Evolutionary conservation across 2,888 invertebrate species (phyloP).

Genomic region (Bhutanitis thaidina): DNA sequence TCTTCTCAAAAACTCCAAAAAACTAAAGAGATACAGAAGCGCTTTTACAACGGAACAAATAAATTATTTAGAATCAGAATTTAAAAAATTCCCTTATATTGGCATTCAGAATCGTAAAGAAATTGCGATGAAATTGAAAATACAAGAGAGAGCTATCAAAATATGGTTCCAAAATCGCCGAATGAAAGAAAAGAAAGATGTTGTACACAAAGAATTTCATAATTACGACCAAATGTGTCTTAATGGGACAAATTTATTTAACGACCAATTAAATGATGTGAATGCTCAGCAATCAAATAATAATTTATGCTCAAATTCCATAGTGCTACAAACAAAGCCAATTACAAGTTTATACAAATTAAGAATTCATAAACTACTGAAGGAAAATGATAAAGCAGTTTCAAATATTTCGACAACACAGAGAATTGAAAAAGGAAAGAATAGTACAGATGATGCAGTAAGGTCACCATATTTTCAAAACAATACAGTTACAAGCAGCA

Average conservation of each 20-base stretch:
- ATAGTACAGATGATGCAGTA: not conserved
- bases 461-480: constrained; percentile 7
- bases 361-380: constrained; percentile 8
- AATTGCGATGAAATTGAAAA: constrained; percentile 81
- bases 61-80: constrained; percentile 85
- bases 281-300: constrained; percentile 36
- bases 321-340: constrained; percentile 34
- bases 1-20: constrained; percentile 27
- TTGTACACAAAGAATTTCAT: constrained; percentile 30
- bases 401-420: not conserved
- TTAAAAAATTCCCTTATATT: constrained; percentile 83
- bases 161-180: constrained; percentile 92
- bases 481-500: constrained; percentile 7
- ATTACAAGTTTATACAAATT: constrained; percentile 15
- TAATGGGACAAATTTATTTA: constrained; percentile 28
- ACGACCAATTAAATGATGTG: constrained; percentile 41
- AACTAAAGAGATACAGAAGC: constrained; percentile 65
- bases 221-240: constrained; percentile 29
- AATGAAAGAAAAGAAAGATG: constrained; percentile 86
- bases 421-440: not conserved
- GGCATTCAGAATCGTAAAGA: constrained; percentile 83
- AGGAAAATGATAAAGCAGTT: constrained; percentile 1
- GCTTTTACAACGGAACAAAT: constrained; percentile 89
- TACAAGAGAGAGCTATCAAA: constrained; percentile 88
- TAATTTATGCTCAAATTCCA: constrained; percentile 24